Evolutionary conservation across 2,888 invertebrate genomes (phyloP).

Genomic region (Griposia aprilina): DNA sequence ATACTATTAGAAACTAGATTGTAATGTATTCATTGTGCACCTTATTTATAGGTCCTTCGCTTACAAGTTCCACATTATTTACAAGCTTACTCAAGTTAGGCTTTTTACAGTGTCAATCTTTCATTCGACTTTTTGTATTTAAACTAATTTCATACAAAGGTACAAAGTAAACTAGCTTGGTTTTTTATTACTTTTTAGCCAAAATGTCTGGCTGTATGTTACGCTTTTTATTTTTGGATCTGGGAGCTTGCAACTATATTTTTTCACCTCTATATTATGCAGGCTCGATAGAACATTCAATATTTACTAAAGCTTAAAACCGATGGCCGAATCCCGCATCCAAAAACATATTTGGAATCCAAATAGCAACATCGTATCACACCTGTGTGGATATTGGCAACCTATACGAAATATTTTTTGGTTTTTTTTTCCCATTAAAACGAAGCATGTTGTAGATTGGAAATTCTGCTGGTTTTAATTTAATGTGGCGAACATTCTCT

Average conservation of each 20-base stretch:
- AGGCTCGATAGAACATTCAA: slow-evolving; percentile 23
- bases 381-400: slow-evolving; percentile 6
- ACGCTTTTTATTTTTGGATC: slow-evolving; percentile 3
- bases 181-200: not conserved
- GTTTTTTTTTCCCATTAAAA: slow-evolving; percentile 7
- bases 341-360: not conserved
- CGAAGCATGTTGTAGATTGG: not conserved
- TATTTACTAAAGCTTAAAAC: slow-evolving; percentile 33
- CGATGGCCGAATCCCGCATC: not conserved
- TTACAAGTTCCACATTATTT: not conserved
- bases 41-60: not conserved
- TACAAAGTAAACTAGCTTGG: not conserved
- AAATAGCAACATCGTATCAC: slow-evolving; percentile 5
- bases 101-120: not conserved
- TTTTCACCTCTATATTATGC: not conserved
- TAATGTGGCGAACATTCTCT: slow-evolving; percentile 10
- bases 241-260: not conserved
- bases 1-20: not conserved
- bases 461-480: slow-evolving; percentile 14
- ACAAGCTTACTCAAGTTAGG: not conserved
- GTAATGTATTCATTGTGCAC: not conserved
- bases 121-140: too few species aligned
- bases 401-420: not conserved
- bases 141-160: not conserved
- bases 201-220: not conserved